Conservation (phyloP, 1,140 invertebrate genomes). For the Ceratina japonica region DNA sequence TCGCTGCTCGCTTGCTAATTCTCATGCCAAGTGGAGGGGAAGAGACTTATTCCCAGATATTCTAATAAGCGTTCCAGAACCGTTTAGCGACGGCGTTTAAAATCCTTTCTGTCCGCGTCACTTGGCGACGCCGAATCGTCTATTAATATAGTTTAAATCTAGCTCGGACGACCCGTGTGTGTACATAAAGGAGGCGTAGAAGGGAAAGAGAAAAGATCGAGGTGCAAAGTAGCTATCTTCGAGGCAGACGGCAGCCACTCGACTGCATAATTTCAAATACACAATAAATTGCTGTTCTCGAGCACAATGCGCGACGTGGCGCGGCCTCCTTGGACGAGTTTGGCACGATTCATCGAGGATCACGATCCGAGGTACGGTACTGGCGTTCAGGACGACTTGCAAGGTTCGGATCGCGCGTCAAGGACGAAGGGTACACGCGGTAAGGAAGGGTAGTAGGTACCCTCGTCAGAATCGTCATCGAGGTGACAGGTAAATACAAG, state of each 20-base stretch:
- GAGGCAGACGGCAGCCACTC: constrained; percentile 28
- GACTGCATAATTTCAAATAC: constrained; percentile 44
- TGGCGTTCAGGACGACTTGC: constrained; percentile 23
- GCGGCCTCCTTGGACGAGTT: constrained; percentile 38
- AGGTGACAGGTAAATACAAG: constrained; percentile 75
- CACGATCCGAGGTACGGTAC: constrained; percentile 2
- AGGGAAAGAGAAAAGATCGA: neutral
- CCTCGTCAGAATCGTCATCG: constrained; percentile 76
- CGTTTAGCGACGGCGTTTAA: neutral
- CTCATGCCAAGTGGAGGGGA: neutral
- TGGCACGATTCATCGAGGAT: constrained; percentile 39
- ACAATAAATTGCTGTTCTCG: constrained; percentile 40
- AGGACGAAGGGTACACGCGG: constrained; percentile 60
- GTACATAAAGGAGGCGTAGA: neutral
- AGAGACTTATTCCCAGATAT: no score
- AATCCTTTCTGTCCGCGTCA: neutral
- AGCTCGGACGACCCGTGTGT: neutral
- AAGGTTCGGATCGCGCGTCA: constrained; percentile 53
- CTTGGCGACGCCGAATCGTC: no score
- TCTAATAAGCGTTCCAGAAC: no score
- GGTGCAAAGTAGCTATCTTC: constrained; percentile 24
- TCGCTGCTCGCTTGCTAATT: neutral
- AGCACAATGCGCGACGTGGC: constrained; percentile 25
- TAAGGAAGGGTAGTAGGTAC: constrained; percentile 62
- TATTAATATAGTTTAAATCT: constrained; percentile 4